Conservation (phyloP, 2,888 invertebrate genomes). For the Cylloceria caligata region DNA sequence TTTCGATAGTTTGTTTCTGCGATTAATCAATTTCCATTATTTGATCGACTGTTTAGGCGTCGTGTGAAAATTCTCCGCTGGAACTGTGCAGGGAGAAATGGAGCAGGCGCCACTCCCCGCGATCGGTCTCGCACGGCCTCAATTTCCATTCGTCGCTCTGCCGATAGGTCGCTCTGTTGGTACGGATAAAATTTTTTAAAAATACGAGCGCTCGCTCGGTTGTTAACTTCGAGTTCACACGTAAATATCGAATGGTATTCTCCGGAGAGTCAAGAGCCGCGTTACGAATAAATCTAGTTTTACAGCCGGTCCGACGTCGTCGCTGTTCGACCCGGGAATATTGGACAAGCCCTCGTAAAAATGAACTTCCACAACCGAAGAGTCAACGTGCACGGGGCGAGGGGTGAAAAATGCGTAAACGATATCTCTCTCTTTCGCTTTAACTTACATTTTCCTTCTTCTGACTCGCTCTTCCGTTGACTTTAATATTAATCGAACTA, state of each 20-base stretch:
- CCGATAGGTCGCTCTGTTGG: not conserved
- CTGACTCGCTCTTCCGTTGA: not conserved
- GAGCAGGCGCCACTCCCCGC: not conserved
- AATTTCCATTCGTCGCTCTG: constrained; percentile 48
- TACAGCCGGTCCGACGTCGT: constrained; percentile 61
- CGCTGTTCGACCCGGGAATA: constrained; percentile 45
- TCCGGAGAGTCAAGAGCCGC: constrained; percentile 55
- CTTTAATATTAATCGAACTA: constrained; percentile 15
- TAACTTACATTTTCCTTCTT: not conserved
- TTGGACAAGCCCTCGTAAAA: constrained; percentile 68
- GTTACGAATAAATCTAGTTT: constrained; percentile 68
- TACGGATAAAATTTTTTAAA: constrained; percentile 38
- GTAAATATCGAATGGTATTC: constrained; percentile 61
- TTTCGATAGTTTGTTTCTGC: not conserved
- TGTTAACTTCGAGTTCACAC: constrained; percentile 53
- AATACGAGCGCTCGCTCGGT: constrained; percentile 36
- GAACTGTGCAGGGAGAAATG: not conserved
- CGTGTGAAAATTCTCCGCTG: not conserved
- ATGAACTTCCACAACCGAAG: constrained; percentile 55
- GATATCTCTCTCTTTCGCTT: constrained; percentile 22
- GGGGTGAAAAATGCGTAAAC: constrained; percentile 54
- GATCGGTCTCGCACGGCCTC: constrained; percentile 18
- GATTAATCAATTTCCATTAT: constrained; percentile 7
- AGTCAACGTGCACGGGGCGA: constrained; percentile 2
- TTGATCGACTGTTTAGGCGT: not conserved